phyloP scores from a whole-genome alignment of 2,888 invertebrate genomes.

The Heliconius cydno region DNA sequence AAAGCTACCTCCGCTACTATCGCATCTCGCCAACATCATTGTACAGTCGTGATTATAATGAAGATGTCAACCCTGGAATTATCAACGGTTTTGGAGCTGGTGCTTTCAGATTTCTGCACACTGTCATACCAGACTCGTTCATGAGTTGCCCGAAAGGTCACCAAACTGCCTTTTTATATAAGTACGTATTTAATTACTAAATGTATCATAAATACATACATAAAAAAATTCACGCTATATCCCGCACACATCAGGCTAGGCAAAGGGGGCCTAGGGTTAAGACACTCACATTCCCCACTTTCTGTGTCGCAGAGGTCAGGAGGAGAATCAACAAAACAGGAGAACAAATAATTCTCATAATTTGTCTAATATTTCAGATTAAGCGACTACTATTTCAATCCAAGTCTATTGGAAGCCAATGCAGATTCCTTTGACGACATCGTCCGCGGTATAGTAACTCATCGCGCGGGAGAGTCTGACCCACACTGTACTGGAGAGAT shows the following conservation, averaged over 20 bases:
- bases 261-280: too few relatives aligned
- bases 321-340: too few relatives aligned
- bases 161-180: conserved; percentile 66
- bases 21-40: conserved; percentile 84
- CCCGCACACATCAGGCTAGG: too few relatives aligned
- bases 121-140: conserved; percentile 81
- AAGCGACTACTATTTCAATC: conserved; percentile 83
- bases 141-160: conserved; percentile 67
- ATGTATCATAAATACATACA: too few relatives aligned
- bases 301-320: too few relatives aligned
- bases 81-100: conserved; percentile 88
- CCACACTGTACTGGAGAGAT: conserved; percentile 79
- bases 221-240: too few relatives aligned
- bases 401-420: conserved; percentile 78
- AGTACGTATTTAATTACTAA: conserved; percentile 54
- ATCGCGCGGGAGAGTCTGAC: conserved; percentile 83
- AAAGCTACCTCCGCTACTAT: conserved; percentile 83
- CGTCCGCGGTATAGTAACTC: conserved; percentile 81
- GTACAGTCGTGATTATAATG: conserved; percentile 86
- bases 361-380: too few relatives aligned
- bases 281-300: too few relatives aligned
- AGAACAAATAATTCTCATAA: too few relatives aligned
- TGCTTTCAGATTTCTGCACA: conserved; percentile 88
- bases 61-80: conserved; percentile 84
- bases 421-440: conserved; percentile 79